A percentile compares a stretch with the other conserved stretches of the same genome.
These are phyloP conservation scores for Erebia ligea DNA, from an alignment of 2,888 invertebrate species.

Conservation along the genomic window DNA sequence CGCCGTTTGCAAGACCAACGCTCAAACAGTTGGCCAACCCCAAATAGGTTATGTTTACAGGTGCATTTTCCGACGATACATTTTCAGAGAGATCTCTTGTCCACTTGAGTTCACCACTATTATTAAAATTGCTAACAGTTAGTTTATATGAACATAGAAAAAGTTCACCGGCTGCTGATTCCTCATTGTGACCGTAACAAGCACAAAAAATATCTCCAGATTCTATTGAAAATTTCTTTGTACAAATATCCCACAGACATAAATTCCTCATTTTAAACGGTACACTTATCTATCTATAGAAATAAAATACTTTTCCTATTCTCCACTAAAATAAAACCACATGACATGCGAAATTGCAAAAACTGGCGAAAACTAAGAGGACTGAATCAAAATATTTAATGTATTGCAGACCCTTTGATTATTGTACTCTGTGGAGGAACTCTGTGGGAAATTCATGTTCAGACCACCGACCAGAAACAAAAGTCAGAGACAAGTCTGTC, in stretches of 20 bases:
- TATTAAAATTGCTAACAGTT: conserved; percentile 57
- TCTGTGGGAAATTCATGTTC: too few relatives aligned
- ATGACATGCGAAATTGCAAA: too few relatives aligned
- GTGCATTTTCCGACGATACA: conserved; percentile 72
- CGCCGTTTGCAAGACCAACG: conserved; percentile 69
- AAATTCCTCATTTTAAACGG: conserved; percentile 65
- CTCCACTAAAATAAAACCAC: not conserved
- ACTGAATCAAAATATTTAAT: not conserved
- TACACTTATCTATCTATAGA: not conserved
- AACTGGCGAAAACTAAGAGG: too few relatives aligned
- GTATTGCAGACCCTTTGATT: too few relatives aligned
- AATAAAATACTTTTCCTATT: not conserved
- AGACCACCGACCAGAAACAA: too few relatives aligned
- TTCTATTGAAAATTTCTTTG: conserved; percentile 52
- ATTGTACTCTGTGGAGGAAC: too few relatives aligned
- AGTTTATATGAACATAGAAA: conserved; percentile 71
- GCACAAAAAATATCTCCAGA: conserved; percentile 52
- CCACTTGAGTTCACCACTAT: conserved; percentile 62
- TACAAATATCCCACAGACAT: conserved; percentile 62
- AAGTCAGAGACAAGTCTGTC: too few relatives aligned
- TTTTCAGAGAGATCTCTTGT: conserved; percentile 56
- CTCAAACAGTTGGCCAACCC: conserved; percentile 63
- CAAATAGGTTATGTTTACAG: conserved; percentile 67
- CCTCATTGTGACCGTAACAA: conserved; percentile 65
- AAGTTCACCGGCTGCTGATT: conserved; percentile 57